phyloP scores from a whole-genome alignment of 1,140 invertebrate species.

The Drosophila littoralis region DNA sequence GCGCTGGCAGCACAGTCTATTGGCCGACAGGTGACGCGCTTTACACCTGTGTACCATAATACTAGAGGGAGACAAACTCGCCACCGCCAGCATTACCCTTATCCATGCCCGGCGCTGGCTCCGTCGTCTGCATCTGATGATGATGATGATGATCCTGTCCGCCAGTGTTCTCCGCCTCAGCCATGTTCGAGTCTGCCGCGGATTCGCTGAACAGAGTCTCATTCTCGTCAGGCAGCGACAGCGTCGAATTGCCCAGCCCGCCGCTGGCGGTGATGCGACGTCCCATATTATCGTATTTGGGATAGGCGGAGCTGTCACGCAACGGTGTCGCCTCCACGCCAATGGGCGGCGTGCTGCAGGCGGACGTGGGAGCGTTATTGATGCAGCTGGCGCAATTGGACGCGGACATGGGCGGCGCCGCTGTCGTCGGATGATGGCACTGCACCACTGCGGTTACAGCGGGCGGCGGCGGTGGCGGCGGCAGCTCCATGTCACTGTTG shows the following conservation, averaged over 20 bases:
- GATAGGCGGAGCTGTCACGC: slow-evolving; percentile 74
- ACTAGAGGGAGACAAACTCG: slow-evolving; percentile 83
- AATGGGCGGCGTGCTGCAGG: slow-evolving; percentile 75
- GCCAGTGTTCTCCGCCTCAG: slow-evolving; percentile 23
- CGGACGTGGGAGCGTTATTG: slow-evolving; percentile 80
- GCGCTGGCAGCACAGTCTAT: slow-evolving; percentile 5
- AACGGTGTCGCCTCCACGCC: slow-evolving; percentile 63
- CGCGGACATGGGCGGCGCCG: slow-evolving; percentile 43
- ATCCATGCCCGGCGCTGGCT: slow-evolving; percentile 38
- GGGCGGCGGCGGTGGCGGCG: slow-evolving; percentile 71
- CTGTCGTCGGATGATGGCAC: slow-evolving; percentile 61
- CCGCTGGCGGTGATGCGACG: slow-evolving; percentile 94
- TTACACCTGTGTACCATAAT: slow-evolving; percentile 84
- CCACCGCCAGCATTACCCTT: slow-evolving; percentile 39
- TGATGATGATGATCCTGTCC: slow-evolving; percentile 15
- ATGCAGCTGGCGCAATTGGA: slow-evolving; percentile 84
- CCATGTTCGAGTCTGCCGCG: slow-evolving; percentile 44
- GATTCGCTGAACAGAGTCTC: slow-evolving; percentile 78
- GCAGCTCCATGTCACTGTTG: slow-evolving; percentile 66
- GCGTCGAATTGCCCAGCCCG: slow-evolving; percentile 87
- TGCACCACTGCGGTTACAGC: slow-evolving; percentile 71
- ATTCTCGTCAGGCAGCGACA: slow-evolving; percentile 89
- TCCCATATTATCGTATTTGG: slow-evolving; percentile 95
- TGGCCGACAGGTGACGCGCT: slow-evolving; percentile 38
- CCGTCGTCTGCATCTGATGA: slow-evolving; percentile 23